phyloP scores from a whole-genome alignment of 2,113 vertebrate species.

The Cryptomyrus ogoouensis region DNA sequence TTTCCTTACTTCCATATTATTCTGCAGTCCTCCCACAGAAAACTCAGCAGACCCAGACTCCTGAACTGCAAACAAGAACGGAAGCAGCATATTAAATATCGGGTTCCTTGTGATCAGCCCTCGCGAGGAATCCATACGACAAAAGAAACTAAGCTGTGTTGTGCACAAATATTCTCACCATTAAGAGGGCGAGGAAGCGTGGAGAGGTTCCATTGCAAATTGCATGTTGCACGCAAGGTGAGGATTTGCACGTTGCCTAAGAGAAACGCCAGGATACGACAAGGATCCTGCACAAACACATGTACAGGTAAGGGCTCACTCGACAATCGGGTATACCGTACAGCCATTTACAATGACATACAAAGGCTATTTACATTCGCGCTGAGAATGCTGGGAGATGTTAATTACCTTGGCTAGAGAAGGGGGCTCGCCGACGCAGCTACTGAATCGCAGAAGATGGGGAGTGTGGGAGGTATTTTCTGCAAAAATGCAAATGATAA shows the following conservation, averaged over 20 bases:
- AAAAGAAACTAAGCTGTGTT: neutral
- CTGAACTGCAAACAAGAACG: neutral
- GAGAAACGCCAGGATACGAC: neutral
- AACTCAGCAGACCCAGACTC: neutral
- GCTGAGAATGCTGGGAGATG: neutral
- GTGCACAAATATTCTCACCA: neutral
- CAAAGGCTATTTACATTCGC: neutral
- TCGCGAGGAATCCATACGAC: neutral
- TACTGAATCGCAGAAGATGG: too few relatives aligned
- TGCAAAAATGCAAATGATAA: too few relatives aligned
- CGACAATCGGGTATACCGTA: neutral
- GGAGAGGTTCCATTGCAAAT: neutral
- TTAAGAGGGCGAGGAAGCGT: neutral
- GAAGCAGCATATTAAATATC: neutral
- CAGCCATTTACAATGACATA: neutral
- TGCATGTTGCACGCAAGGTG: neutral
- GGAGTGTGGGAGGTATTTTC: too few relatives aligned
- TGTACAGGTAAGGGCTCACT: neutral
- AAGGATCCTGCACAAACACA: neutral
- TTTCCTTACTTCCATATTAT: too few relatives aligned
- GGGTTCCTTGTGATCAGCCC: neutral
- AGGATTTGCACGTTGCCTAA: neutral
- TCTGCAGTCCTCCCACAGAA: neutral
- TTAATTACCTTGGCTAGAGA: too few relatives aligned
- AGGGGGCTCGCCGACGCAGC: too few relatives aligned